phyloP scores from a whole-genome alignment of 2,113 vertebrate species.

The Columba livia region DNA sequence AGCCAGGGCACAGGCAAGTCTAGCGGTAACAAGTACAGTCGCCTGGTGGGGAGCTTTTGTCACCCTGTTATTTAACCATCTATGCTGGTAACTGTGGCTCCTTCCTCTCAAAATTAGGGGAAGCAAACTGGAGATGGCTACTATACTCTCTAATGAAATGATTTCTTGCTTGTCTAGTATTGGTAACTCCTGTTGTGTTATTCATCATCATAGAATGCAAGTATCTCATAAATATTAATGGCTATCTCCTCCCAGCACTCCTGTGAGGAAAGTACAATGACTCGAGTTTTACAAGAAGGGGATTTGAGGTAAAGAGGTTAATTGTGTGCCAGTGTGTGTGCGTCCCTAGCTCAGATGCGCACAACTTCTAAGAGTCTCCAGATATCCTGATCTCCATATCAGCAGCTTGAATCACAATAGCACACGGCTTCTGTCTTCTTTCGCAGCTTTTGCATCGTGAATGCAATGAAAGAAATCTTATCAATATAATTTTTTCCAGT shows the following conservation, averaged over 20 bases:
- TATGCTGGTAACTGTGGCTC: not conserved
- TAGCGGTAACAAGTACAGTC: not conserved
- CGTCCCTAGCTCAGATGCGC: not conserved
- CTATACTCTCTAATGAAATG: slow-evolving; percentile 1
- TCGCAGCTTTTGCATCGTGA: not conserved
- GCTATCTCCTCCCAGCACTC: not conserved
- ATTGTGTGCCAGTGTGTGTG: not conserved
- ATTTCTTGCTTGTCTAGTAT: slow-evolving; percentile 28
- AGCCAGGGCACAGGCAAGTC: not conserved
- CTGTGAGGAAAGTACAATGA: not conserved
- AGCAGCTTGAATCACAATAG: not conserved
- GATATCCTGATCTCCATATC: not conserved
- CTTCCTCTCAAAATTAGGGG: not conserved
- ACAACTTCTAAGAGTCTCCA: not conserved
- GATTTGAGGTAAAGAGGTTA: slow-evolving; percentile 15
- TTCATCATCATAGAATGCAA: not conserved
- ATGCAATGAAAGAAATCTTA: not conserved
- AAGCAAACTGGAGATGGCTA: not conserved
- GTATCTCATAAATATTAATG: slow-evolving; percentile 35
- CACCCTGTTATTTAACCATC: slow-evolving; percentile 12
- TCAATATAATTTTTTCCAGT: not conserved
- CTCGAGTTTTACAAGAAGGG: not conserved
- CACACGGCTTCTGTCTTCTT: not conserved
- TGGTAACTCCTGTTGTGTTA: slow-evolving; percentile 4
- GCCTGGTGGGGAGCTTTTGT: not conserved